Evolutionary conservation across 2,888 invertebrate species (phyloP).

Genomic region (Augiades crinisus): DNA sequence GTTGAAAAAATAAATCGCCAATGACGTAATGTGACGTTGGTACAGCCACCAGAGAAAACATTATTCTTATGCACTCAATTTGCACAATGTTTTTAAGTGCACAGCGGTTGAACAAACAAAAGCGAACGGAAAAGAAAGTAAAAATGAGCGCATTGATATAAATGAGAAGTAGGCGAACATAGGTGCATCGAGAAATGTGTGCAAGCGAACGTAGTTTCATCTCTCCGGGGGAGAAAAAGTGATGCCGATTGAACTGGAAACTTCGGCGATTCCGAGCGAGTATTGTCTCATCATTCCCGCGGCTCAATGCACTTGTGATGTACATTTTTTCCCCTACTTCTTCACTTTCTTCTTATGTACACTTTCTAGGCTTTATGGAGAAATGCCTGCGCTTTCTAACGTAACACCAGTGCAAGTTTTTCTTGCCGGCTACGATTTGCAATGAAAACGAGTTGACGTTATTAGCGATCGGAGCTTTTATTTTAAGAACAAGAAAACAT

Average conservation of each 20-base stretch:
- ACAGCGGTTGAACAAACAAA: constrained; percentile 55
- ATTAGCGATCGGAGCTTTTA: constrained; percentile 36
- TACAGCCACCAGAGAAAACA: neutral
- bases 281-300: constrained; percentile 62
- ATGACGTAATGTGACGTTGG: no score
- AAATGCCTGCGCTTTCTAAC: constrained; percentile 78
- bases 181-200: constrained; percentile 60
- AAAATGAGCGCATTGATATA: constrained; percentile 75
- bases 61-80: constrained; percentile 1
- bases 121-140: constrained; percentile 80
- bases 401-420: constrained; percentile 78
- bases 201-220: constrained; percentile 60
- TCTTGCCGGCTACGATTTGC: constrained; percentile 60
- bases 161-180: constrained; percentile 69
- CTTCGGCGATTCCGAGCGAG: constrained; percentile 51
- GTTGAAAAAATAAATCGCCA: no score
- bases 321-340: constrained; percentile 71
- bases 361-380: constrained; percentile 79
- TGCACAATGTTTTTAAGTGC: constrained; percentile 30
- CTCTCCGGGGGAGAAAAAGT: constrained; percentile 65
- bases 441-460: constrained; percentile 73
- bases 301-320: constrained; percentile 57
- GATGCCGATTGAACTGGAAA: constrained; percentile 63
- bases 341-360: constrained; percentile 79
- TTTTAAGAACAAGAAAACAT: neutral